Evolutionary conservation across 2,888 invertebrate species (phyloP), one percentile per base, ranked within the genome.

Genomic region (Cremastobaeus sp.): DNA sequence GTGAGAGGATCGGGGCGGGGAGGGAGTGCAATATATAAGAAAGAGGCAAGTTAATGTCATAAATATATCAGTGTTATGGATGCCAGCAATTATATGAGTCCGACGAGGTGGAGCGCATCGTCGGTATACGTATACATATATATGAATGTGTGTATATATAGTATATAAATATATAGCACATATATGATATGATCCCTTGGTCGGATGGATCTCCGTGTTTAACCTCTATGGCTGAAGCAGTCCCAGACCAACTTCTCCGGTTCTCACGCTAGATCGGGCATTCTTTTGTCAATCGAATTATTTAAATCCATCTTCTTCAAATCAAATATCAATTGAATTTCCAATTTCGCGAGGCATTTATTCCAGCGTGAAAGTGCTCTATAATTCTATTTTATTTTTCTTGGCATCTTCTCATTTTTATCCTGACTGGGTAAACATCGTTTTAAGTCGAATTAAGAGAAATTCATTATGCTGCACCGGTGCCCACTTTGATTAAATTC

Each of bases 41-140:
- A 83, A 85, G 84, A 83, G 84, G 83, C 84, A 85, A 86, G 86
- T 87, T 87, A 87, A 87, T 87, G 86, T 85, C 85, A 86, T 86
- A 87, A 86, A 87, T 86, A 86, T 83, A 87, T 87, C 86, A 86
- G 85, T 83, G 86, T 87, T 87, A 87, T 86, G 86, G 86, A 87
- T 86, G 86, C 86, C 85, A 85, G 86, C 86, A 87, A 87, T 87
- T 87, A 87, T 86, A 86, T 82, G 85, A 85, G 84, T 80, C 78
- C 81, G 83, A 85, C 83, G 84, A 84, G 85, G 81, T 84, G 82
- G 84, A 85, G 85, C 81, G 82, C 78, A 80, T 79, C 79, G 74
- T 47, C 73, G 69, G 76, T 79, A 77, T 81, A n/a, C n/a, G n/a
- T n/a, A n/a, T n/a, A n/a, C n/a, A n/a, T n/a, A n/a, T n/a, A n/a